phyloP scores from a whole-genome alignment of 1,140 invertebrate species.

The Apis florea region DNA sequence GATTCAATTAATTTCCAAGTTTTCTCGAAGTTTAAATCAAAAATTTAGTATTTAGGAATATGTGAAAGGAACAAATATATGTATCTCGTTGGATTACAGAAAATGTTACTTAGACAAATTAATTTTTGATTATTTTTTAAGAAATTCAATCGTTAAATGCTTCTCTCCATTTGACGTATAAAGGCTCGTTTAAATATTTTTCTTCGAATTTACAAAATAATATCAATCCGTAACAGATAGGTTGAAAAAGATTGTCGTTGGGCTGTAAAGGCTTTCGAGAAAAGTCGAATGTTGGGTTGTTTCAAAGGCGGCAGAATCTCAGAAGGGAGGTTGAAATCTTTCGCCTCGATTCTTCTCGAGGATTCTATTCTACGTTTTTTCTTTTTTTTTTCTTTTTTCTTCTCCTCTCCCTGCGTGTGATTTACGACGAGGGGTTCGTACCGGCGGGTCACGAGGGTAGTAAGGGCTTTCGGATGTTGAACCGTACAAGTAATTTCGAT shows the following conservation, averaged over 20 bases:
- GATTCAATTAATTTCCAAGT: not conserved
- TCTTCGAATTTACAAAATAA: no score
- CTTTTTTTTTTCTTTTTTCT: no score
- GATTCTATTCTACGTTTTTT: conserved; percentile 12
- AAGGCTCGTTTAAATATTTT: no score
- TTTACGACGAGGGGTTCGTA: not conserved
- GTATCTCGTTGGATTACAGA: no score
- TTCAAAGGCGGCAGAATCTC: not conserved
- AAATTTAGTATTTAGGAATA: no score
- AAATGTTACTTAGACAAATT: no score
- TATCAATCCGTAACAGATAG: not conserved
- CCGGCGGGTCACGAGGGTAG: not conserved
- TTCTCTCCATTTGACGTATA: no score
- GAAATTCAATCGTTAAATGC: no score
- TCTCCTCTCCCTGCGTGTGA: not conserved
- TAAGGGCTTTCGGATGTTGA: not conserved
- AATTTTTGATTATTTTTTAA: no score
- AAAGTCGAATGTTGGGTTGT: not conserved
- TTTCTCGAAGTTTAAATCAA: not conserved
- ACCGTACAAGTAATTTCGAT: conserved; percentile 4
- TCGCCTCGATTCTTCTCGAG: not conserved
- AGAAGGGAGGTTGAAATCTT: not conserved
- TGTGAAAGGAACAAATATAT: no score
- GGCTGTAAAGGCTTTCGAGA: not conserved
- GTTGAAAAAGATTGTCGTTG: not conserved